Percentiles rank a stretch among this genome's conserved stretches.
These are phyloP conservation scores for Idris sp. DNA, from an alignment of 1,140 invertebrate genomes.

Conservation along the genomic window DNA sequence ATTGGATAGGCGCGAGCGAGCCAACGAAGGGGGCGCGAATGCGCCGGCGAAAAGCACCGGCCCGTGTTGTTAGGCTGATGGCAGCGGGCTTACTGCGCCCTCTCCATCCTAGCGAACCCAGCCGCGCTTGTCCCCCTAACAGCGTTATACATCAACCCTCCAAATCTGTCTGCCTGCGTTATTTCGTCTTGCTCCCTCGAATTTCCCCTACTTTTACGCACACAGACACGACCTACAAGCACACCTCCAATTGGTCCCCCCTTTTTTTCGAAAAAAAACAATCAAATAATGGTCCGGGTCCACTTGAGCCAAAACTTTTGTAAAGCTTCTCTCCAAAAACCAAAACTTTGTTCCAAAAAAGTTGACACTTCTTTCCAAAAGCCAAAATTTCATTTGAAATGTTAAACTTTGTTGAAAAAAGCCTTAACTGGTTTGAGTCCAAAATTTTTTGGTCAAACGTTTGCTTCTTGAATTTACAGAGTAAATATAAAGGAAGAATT, in stretches of 20 bases:
- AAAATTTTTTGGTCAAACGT: too few relatives aligned
- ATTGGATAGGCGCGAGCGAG: constrained; percentile 55
- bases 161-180: constrained; percentile 61
- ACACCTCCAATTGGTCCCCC: constrained; percentile 34
- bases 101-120: constrained; percentile 73
- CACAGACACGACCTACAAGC: constrained; percentile 36
- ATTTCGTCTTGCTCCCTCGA: constrained; percentile 42
- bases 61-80: constrained; percentile 76
- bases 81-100: constrained; percentile 78
- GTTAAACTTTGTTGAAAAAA: too few relatives aligned
- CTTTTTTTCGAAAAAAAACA: too few relatives aligned
- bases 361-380: too few relatives aligned
- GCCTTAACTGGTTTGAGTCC: too few relatives aligned
- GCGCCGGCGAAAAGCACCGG: constrained; percentile 52
- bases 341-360: too few relatives aligned
- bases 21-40: constrained; percentile 60
- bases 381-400: too few relatives aligned
- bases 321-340: too few relatives aligned
- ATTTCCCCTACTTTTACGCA: constrained; percentile 38
- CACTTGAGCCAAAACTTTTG: too few relatives aligned
- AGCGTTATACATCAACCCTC: constrained; percentile 67
- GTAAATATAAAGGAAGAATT: too few relatives aligned
- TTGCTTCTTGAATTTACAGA: too few relatives aligned
- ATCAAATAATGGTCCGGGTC: too few relatives aligned
- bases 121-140: constrained; percentile 68